Conservation (phyloP, 2,797 vertebrate species). For the Coracias cyanogaster region DNA sequence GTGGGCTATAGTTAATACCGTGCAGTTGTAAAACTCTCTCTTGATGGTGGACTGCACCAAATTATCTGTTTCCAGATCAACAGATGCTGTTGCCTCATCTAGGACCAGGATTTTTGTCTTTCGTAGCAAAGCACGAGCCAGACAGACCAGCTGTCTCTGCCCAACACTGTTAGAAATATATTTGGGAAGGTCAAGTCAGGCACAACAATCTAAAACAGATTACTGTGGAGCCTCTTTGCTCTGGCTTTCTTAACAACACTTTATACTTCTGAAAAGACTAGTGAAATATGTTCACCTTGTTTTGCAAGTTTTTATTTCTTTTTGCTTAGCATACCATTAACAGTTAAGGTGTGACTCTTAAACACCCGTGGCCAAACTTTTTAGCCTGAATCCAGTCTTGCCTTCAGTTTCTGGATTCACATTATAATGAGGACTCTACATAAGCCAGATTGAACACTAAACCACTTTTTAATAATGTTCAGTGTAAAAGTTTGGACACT, state of each 20-base stretch:
- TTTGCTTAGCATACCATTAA: background rate
- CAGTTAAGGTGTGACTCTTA: background rate
- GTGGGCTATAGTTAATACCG: conserved; percentile 74
- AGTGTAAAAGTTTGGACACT: background rate
- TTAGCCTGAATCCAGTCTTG: background rate
- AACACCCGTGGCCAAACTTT: background rate
- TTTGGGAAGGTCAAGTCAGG: background rate
- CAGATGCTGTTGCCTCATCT: conserved; percentile 75
- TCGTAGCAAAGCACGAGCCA: conserved; percentile 73
- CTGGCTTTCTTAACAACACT: background rate
- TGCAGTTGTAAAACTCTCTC: conserved; percentile 73
- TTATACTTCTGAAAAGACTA: background rate
- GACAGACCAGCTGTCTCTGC: conserved; percentile 77
- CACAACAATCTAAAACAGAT: background rate
- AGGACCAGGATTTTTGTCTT: conserved; percentile 78
- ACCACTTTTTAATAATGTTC: background rate
- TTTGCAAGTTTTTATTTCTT: background rate
- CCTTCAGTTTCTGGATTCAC: background rate
- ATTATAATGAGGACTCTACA: background rate
- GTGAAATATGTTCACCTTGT: background rate
- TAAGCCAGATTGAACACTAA: background rate
- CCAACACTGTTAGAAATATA: conserved; percentile 62
- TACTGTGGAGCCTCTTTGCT: background rate
- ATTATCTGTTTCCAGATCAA: conserved; percentile 74
- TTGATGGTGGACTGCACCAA: conserved; percentile 72